A percentile compares a stretch with the other conserved stretches of the same genome.
These are phyloP conservation scores for Leptinotarsa lineolata DNA, from an alignment of 1,140 invertebrate genomes.

Conservation along the genomic window DNA sequence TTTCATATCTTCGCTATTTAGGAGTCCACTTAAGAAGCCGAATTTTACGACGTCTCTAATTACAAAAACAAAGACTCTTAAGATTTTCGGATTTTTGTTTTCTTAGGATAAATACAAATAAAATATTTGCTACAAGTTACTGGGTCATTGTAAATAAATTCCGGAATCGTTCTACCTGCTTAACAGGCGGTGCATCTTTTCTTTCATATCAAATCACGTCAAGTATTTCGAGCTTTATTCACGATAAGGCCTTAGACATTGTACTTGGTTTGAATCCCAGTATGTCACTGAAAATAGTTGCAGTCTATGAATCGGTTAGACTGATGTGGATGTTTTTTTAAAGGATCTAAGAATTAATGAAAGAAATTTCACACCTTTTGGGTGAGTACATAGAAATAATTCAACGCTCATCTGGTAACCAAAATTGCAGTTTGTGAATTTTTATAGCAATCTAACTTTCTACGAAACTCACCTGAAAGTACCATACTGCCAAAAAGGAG, in stretches of 20 bases:
- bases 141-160: conserved; percentile 19
- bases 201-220: conserved; percentile 2
- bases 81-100: conserved; percentile 19
- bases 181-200: conserved; percentile 4
- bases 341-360: no score
- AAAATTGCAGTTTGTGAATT: no score
- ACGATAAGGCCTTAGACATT: not conserved
- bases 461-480: no score
- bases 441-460: no score
- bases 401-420: no score
- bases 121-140: conserved; percentile 25
- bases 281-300: no score
- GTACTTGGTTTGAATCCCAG: no score
- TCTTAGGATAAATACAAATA: conserved; percentile 20
- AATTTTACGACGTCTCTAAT: conserved; percentile 21
- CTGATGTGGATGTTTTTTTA: no score
- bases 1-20: conserved; percentile 13
- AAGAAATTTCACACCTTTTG: no score
- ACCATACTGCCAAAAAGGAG: no score
- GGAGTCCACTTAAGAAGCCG: conserved; percentile 25
- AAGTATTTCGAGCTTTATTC: not conserved
- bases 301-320: no score
- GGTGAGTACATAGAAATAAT: no score
- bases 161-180: conserved; percentile 15
- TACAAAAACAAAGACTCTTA: conserved; percentile 27